Percentiles rank a stretch among this genome's conserved stretches.
These are phyloP conservation scores for Solenodon paradoxus DNA, from an alignment of 2,113 vertebrate genomes.

Conservation along the genomic window DNA sequence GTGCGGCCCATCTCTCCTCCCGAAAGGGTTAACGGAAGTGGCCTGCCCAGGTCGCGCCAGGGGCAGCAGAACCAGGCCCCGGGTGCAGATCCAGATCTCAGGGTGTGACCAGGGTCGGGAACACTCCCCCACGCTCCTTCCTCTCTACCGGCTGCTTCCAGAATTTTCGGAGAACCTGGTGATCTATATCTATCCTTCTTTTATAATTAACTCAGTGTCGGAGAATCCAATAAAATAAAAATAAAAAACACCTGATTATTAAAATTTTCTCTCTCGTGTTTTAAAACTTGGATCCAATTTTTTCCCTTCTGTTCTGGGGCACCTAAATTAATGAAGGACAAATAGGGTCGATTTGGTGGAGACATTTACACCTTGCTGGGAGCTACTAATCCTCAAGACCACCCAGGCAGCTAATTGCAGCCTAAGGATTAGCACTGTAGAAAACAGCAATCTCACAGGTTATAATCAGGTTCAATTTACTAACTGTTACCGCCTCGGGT, in stretches of 20 bases:
- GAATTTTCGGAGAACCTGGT: not conserved
- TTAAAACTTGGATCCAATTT: not conserved
- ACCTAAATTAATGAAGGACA: slow-evolving; percentile 39
- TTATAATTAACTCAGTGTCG: not conserved
- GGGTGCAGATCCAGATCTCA: not conserved
- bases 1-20: not conserved
- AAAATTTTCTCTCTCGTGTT: not conserved
- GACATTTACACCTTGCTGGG: slow-evolving; percentile 7
- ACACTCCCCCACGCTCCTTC: rapidly evolving
- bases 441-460: not conserved
- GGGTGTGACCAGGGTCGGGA: not conserved
- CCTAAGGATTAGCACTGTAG: not conserved
- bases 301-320: not conserved
- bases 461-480: not conserved
- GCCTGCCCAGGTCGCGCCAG: not conserved
- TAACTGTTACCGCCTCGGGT: not conserved
- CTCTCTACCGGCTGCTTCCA: not conserved
- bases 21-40: not conserved
- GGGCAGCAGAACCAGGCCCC: not conserved
- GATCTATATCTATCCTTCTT: not conserved
- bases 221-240: not conserved
- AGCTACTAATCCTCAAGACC: slow-evolving; percentile 10
- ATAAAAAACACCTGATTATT: not conserved
- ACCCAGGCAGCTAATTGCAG: slow-evolving; percentile 54
- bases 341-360: not conserved